Base-by-base conservation (phyloP, 1,140 invertebrate genomes). In the Scaptodrosophila lebanonensis region DNA sequence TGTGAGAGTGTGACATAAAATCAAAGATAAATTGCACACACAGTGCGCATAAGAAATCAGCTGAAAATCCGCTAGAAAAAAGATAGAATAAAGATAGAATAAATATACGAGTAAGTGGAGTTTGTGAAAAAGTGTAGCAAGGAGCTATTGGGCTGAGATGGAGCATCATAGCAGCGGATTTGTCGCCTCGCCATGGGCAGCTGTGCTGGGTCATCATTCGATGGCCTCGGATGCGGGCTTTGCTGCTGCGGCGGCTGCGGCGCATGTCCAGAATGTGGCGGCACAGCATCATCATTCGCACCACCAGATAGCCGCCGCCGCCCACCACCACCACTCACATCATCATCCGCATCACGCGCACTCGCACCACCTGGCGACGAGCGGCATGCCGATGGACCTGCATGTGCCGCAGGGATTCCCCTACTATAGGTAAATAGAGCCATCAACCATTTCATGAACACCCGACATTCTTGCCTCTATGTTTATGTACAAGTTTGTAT, bases 371-470 rank as follows among this genome's bases (percentile, higher is more conserved):
- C 59, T 71, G 57, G 52, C 84, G 65, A 65, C 84, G 86, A 51
- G 75, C 9, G 88, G 92, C 40, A 93, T 94, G 91, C 93, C 93
- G 25, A 93, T 94, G 92, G 94, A 95, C 86, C 89, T 95, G 47
- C 94, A 95, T 88, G 93, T 95, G 82, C 93, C 94, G 7, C 94
- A 95, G 83, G 93, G 93, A 49, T 95, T 95, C 85, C 93, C 94
- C 36, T 95, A 95, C 87, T 95, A 95, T 87, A 93, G 94, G 94
- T 95, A 86, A 82, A 72, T 65, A 61, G 27, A 60, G 64, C 62
- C 66, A 17, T 40, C 6, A 13, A 13, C 36, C 42, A 17, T 15
- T 32, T 35, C 36, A 2, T 9, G 13, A 3, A 18, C 32, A 27
- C 48, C 25, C 33, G 11, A 20, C 38, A n/a, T 48, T 27, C 18